Evolutionary conservation across 2,888 invertebrate genomes (phyloP), one percentile per base, ranked within the genome.

Genomic region (Zhengitettix transpicula): DNA sequence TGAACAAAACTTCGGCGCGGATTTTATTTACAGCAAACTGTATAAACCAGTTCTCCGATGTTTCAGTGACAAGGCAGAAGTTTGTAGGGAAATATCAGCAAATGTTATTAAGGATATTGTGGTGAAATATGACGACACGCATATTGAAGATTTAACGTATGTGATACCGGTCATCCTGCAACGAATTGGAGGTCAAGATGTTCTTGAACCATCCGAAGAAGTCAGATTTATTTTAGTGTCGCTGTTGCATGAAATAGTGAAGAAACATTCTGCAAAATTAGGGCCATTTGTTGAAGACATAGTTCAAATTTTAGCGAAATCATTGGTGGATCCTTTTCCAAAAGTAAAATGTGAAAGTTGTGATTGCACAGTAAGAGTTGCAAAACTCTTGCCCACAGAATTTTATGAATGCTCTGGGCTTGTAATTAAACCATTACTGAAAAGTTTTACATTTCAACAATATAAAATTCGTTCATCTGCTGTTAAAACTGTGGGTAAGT

Each of bases 281-380:
- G 75, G 77, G 59, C 78, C 83, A 0, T 89, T 87, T 70, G 75
- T 87, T n/a, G 83, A 85, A 66, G 89, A 92, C 68, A 78, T 87
- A 52, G 78, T 87, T 0, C 80, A 76, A 65, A 87, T 94, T 67
- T 72, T 93, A 41, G 75, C 79, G 42, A 84, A 84, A 69, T 84
- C 85, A 0, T 77, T 88, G 1, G 75, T 79, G 0, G 94, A 95
- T 73, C 82, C 84, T 40, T 91, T 81, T 73, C 86, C 91, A 5
- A 82, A 85, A 66, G 85, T 94, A 0, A 90, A 89, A 71, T 81
- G 85, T 66, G 82, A 83, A 67, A 85, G 87, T 52, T 91, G 90
- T 71, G 75, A 78, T 61, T 84, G 87, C 66, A 80, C 89, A 53
- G 80, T 83, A 1, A 71, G 79, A 57, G 67, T 92, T 52, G 81